Base-by-base conservation (phyloP, 2,888 invertebrate genomes). In the Nymphalis urticae region DNA sequence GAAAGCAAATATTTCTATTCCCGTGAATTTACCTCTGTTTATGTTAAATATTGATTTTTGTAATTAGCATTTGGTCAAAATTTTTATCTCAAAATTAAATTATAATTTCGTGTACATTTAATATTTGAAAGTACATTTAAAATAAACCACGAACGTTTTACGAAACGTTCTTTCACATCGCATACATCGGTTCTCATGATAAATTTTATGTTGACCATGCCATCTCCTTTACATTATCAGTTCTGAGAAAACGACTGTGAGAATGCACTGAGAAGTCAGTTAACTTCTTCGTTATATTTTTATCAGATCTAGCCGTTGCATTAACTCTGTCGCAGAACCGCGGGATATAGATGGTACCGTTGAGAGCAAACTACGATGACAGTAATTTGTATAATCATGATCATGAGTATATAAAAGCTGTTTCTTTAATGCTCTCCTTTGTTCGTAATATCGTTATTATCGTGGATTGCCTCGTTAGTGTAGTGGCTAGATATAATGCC, bases 351-450 rank as follows among this genome's bases (percentile, higher is more conserved):
- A 58, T 58, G 58, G 13, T 36, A 58, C 58, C 42, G 42, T n/a
- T 36, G 10, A 42, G 58, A 42, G 42, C 27, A 56, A 7, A 17
- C 60, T 42, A 48, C 48, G 61, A 54, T 48, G 54, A 66, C 61
- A 61, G 16, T 13, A 36, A 59, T 65, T 61, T 61, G 27, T 53
- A 9, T 17, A 56, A 66, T 24, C 53, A 62, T 17, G 54, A 54
- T 66, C 32, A 66, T 13, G 62, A 54, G 54, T 62, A 36, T 54
- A 48, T 66, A 32, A 24, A 61, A 61, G 6, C 66, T 47, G 48
- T 66, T 53, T 54, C 61, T 54, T 53, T 16, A 6, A 48, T 32
- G 9, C 6, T 51, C 27, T 61, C 32, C 47, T 47, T 27, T 54
- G 60, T 27, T 21, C 19, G 13, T 42, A 13, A 13, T 42, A 42